Percentiles rank a stretch among this genome's conserved stretches.
phyloP scores from a whole-genome alignment of 2,113 vertebrate genomes.

The Patagioenas fasciata region DNA sequence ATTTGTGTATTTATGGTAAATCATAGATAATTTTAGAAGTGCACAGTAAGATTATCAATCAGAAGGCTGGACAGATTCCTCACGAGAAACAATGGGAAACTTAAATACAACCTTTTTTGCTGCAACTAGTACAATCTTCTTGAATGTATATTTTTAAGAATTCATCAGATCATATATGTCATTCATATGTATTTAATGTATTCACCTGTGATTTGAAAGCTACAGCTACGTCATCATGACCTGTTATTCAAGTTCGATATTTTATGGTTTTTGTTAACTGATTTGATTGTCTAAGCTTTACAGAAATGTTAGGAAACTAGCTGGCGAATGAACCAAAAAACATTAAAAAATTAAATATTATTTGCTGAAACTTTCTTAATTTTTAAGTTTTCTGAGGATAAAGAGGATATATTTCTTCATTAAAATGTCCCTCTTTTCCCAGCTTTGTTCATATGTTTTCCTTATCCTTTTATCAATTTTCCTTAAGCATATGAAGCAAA shows the following conservation, averaged over 20 bases:
- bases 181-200: not conserved
- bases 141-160: not conserved
- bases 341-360: not conserved
- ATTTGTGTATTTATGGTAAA: not conserved
- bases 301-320: not conserved
- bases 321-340: not conserved
- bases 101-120: not conserved
- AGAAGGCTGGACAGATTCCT: not conserved
- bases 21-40: not conserved
- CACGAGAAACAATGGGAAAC: not conserved
- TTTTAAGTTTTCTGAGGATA: not conserved
- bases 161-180: not conserved
- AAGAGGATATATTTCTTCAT: not conserved
- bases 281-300: not conserved
- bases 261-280: not conserved
- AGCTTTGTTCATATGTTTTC: not conserved
- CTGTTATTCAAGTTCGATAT: not conserved
- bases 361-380: not conserved
- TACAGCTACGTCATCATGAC: not conserved
- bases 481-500: not conserved
- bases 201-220: not conserved
- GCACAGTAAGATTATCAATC: not conserved
- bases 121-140: not conserved
- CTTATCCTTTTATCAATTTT: not conserved
- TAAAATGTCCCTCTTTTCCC: fast-evolving